These are phyloP conservation scores for Lordiphosa andalusiaca DNA, from an alignment of 2,888 invertebrate genomes.

Conservation along the genomic window DNA sequence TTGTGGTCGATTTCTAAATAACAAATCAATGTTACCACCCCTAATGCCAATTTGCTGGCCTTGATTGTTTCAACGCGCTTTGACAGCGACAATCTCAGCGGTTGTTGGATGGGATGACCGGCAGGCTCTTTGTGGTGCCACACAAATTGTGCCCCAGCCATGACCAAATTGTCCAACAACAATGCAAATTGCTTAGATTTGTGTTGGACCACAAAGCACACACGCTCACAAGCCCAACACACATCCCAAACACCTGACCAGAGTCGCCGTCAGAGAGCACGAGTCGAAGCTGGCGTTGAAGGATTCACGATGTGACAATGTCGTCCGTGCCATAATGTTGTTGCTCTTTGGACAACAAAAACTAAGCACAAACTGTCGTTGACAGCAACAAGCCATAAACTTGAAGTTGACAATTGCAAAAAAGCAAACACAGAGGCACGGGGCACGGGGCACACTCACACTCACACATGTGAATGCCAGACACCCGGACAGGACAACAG, in stretches of 20 bases:
- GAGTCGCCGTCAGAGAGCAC: slow-evolving; percentile 14
- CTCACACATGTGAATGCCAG: slow-evolving; percentile 28
- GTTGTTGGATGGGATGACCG: slow-evolving; percentile 7
- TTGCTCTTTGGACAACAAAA: slow-evolving; percentile 47
- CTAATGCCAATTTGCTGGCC: background rate
- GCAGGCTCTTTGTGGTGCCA: slow-evolving; percentile 50
- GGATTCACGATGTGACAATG: slow-evolving; percentile 81
- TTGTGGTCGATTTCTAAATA: too few relatives aligned
- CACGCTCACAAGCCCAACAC: slow-evolving; percentile 7
- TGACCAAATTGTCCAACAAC: slow-evolving; percentile 43
- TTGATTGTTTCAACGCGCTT: slow-evolving; percentile 1
- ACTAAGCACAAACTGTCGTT: slow-evolving; percentile 65
- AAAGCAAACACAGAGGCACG: slow-evolving; percentile 39
- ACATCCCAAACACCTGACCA: slow-evolving; percentile 44
- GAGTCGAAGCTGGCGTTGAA: slow-evolving; percentile 65
- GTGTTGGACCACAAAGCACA: slow-evolving; percentile 60
- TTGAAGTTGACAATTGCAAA: slow-evolving; percentile 69
- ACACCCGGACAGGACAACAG: slow-evolving; percentile 5
- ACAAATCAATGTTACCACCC: too few relatives aligned
- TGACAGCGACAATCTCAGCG: slow-evolving; percentile 24
- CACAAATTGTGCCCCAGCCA: slow-evolving; percentile 39
- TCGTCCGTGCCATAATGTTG: slow-evolving; percentile 65
- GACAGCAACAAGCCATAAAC: slow-evolving; percentile 65
- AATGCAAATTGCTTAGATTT: slow-evolving; percentile 70
- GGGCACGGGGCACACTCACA: background rate